Percentiles rank a stretch among this genome's conserved stretches.
phyloP scores from a whole-genome alignment of 2,113 vertebrate species.

The Archilochus colubris region DNA sequence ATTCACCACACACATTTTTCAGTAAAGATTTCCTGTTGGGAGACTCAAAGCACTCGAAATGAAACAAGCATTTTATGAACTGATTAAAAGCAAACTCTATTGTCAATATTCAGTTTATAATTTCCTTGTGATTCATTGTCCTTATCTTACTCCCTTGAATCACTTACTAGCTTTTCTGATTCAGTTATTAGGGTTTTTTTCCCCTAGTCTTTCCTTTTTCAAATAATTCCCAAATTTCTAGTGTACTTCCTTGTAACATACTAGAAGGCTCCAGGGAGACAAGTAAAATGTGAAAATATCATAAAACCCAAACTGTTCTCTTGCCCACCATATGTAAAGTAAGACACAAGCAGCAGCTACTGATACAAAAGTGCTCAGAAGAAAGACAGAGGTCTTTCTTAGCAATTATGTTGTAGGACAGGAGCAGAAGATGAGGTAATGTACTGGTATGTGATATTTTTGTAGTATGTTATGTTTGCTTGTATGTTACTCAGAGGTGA shows the following conservation, averaged over 20 bases:
- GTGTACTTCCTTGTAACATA: background rate
- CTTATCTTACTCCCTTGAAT: background rate
- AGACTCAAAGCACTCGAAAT: background rate
- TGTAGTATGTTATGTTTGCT: background rate
- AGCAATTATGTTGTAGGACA: background rate
- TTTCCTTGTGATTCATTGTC: background rate
- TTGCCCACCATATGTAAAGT: background rate
- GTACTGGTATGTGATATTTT: background rate
- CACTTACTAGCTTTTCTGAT: background rate
- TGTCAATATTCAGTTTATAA: background rate
- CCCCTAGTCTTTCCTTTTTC: background rate
- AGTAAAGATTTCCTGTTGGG: background rate
- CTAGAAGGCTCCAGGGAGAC: background rate
- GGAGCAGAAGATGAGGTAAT: background rate
- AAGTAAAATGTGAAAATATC: background rate
- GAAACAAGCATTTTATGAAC: background rate
- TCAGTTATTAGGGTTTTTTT: fast-evolving
- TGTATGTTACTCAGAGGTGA: background rate
- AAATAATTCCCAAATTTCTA: background rate
- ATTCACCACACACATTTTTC: background rate
- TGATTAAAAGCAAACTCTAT: background rate
- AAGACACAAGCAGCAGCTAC: background rate
- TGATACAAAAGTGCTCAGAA: background rate
- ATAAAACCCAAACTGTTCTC: background rate
- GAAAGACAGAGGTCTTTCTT: background rate